Evolutionary conservation across 1,140 invertebrate species (phyloP), one percentile per base, ranked within the genome.

Genomic region (Drosophila nebulosa): DNA sequence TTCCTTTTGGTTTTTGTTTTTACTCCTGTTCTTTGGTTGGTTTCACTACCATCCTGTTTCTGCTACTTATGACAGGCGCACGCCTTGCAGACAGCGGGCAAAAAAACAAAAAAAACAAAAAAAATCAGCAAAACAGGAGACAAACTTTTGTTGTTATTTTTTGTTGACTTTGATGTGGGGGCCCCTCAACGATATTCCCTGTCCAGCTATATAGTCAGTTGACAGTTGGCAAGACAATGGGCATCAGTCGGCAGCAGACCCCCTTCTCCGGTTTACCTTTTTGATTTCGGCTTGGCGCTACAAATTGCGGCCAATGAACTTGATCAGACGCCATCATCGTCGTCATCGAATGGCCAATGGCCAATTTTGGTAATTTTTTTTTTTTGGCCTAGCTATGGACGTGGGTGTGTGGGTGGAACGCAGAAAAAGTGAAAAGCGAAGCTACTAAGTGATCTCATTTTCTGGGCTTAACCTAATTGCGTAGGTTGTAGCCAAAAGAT

Each of bases 161-260:
- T 89, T 83, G 72, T 64, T 86, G 83, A 86, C 79, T 88, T 86
- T 86, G 83, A 88, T 88, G 83, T 80, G 78, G 78, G 77, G 78
- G 77, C 83, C 74, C 74, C 74, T 88, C 83, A 89, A 83, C 83
- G 83, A 76, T 86, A 75, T 86, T 79, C 74, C 63, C 72, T 86
- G 84, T 86, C 84, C 73, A 64, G 64, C 42, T 30, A 64, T 32
- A 32, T 56, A 18, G 35, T 42, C 83, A 83, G 74, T 86, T 86
- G 83, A 86, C 83, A 79, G 39, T 46, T 46, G 71, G 78, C 78
- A 88, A 55, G 62, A 86, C 83, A 86, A 86, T 86, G 83, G 78
- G 26, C 24, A n/a, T 21, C n/a, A 12, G 6, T 52, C 10, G 12
- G 39, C 24, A 2, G 2, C 24, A 2, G 24, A 2, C 24, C 24